Base-by-base conservation (phyloP, 2,888 invertebrate species). In the Graphium colonna region DNA sequence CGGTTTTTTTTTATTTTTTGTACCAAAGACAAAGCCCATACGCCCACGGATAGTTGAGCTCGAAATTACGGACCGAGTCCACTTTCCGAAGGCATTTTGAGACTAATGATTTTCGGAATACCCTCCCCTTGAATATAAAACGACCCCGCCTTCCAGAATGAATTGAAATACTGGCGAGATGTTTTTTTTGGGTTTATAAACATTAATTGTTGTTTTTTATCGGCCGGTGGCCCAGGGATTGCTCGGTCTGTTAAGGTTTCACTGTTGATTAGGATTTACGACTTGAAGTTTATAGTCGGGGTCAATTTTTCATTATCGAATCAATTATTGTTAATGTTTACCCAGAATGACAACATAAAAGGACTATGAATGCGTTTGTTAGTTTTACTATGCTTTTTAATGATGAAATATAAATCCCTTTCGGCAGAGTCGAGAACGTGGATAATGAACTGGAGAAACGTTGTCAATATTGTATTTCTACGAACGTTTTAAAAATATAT, bases 61-160 rank as follows among this genome's bases (percentile, higher is more conserved):
- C 82, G 69, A 85, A 88, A 87, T 88, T 85, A 87, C 78, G 74
- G 77, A 64, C 69, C 72, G 64, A 76, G 77, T 75, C 76, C 75
- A 75, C 75, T 80, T 82, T 79, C 75, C 74, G 75, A 61, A 78
- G 67, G 75, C 86, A 89, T 88, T 88, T 86, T 82, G 68, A 71
- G 75, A 75, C 86, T 89, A 89, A 89, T 89, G 88, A 89, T 88
- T 89, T 82, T 69, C 84, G 86, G 68, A 80, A 82, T 83, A 86
- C 63, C 89, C 89, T 85, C 89, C 89, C 89, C 86, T 79, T 89
- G 86, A 89, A 89, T 89, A 85, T 88, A 86, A 87, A 87, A 71
- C 77, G 83, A 77, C 82, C 64, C 85, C 89, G 88, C 89, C 89
- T 81, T 21, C 73, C 60, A 65, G 74, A 85, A 86, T 86, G 86